These are phyloP conservation scores for Ptilorrhoa leucosticta DNA, from an alignment of 2,113 vertebrate species.

Conservation along the genomic window DNA sequence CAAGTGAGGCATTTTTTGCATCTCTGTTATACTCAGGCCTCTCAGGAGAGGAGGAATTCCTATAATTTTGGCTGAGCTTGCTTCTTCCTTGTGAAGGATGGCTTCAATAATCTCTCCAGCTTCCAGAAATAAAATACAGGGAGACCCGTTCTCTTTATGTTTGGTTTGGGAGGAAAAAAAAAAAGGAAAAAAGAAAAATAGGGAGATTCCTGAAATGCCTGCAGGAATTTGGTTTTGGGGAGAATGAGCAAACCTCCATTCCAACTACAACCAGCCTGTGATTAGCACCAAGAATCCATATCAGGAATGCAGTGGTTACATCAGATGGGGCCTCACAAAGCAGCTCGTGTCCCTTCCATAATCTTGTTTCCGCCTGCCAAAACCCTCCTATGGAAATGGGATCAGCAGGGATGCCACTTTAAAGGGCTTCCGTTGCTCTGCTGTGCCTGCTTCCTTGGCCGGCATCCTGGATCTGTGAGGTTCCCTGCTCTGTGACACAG, in stretches of 20 bases:
- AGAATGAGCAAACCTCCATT: background rate
- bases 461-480: background rate
- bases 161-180: background rate
- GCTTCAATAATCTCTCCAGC: background rate
- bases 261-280: background rate
- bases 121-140: background rate
- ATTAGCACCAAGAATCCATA: background rate
- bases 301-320: background rate
- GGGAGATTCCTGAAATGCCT: background rate
- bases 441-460: background rate
- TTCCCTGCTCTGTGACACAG: background rate
- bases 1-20: background rate
- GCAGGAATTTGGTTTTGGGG: background rate
- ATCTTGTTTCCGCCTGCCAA: background rate
- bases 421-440: background rate
- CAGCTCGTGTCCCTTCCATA: fast-evolving
- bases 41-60: background rate
- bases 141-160: background rate
- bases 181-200: fast-evolving
- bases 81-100: background rate
- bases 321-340: background rate
- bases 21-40: background rate
- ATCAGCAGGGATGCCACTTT: background rate
- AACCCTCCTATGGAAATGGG: background rate
- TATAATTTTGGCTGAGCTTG: background rate